phyloP scores from a whole-genome alignment of 2,888 invertebrate species.

The Eretmocerus hayati region DNA sequence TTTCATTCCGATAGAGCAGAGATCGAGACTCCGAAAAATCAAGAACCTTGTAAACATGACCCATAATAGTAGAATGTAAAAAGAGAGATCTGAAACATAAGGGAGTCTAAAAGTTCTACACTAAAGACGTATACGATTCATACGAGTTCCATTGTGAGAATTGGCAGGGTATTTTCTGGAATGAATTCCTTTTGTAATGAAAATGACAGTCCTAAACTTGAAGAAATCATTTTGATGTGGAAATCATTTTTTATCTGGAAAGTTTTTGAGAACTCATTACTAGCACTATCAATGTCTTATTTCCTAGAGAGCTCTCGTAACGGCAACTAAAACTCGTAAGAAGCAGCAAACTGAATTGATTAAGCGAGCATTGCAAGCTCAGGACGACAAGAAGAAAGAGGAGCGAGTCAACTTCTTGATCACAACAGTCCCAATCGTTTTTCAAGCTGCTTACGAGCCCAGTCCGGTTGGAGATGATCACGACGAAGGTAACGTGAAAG shows the following conservation, averaged over 20 bases:
- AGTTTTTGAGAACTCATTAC: background rate
- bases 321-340: constrained; percentile 96
- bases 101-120: too few species aligned
- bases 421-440: constrained; percentile 89
- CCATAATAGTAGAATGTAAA: too few species aligned
- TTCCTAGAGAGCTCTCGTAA: constrained; percentile 83
- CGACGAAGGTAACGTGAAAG: constrained; percentile 73
- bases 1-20: too few species aligned
- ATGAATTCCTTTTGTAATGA: background rate
- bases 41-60: too few species aligned
- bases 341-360: constrained; percentile 99
- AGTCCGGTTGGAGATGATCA: constrained; percentile 79
- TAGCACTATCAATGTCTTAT: background rate
- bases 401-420: constrained; percentile 93
- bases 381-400: constrained; percentile 91
- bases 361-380: constrained; percentile 87
- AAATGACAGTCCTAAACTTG: background rate
- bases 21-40: too few species aligned
- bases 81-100: too few species aligned
- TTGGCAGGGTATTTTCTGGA: too few species aligned
- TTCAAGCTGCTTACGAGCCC: constrained; percentile 94
- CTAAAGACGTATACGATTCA: too few species aligned
- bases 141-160: too few species aligned
- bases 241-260: background rate
- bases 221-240: too few species aligned